Base-by-base conservation (phyloP, 2,797 vertebrate species). In the Diglossa cyanea region DNA sequence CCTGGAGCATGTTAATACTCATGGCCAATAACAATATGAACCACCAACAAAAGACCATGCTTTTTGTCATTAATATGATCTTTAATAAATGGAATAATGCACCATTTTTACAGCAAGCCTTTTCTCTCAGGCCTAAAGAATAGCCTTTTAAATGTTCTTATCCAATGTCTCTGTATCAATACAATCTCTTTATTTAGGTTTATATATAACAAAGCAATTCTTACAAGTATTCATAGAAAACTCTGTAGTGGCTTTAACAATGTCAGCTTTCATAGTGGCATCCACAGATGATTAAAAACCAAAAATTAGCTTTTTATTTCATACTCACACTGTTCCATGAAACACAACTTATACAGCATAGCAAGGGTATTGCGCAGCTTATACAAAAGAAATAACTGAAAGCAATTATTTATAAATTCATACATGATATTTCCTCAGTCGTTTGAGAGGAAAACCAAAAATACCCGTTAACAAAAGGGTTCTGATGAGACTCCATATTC, bases 21-120 rank as follows among this genome's bases (percentile, higher is more conserved):
- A 2, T 53, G 67, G 63, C 77, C 87, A 90, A 23, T 51, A 80
- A 58, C 3, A 8, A 62, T 35, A 25, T 44, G 48, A 95, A 90
- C 91, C 95, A 97, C 61, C 81, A 85, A 89, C 24, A 88, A 63
- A 95, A 96, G 75, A 87, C 91, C 62, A 80, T 73, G 74, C 57
- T 92, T 96, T 68, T 97, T 97, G 97, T 98, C 98, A 98, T 98
- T 98, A 98, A 98, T 98, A 98, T 98, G 98, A 98, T 98, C 97
- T 98, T 98, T 98, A 98, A 98, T 98, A 98, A 98, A 97, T 98
- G 97, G 97, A 98, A 98, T 98, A 98, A 98, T 97, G 98, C 98
- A 98, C 97, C 97, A 98, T 98, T 98, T 98, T 98, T 98, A 98
- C 98, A 98, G 98, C 98, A 98, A 98, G 98, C 98, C 98, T 98